phyloP scores from a whole-genome alignment of 2,797 vertebrate species.

The Hyperoplus lanceolatus region DNA sequence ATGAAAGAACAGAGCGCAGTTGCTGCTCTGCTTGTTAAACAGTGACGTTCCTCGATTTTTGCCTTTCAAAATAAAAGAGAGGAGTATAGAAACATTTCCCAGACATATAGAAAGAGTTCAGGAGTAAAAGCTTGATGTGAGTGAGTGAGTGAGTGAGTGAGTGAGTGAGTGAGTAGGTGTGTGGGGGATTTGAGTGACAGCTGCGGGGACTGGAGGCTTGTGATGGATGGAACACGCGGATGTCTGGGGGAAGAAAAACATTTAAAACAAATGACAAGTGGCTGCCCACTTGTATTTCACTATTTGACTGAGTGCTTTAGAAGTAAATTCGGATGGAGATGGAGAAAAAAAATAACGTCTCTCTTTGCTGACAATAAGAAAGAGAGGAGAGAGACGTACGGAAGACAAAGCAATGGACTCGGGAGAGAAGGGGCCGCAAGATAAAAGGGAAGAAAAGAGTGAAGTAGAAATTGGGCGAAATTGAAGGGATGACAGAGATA shows the following conservation, averaged over 20 bases:
- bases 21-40: background rate
- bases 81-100: conserved; percentile 1
- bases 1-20: background rate
- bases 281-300: conserved; percentile 71
- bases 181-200: conserved; percentile 66
- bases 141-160: conserved; percentile 33
- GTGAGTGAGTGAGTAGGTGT: conserved; percentile 48
- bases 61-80: conserved; percentile 8
- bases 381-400: conserved; percentile 31
- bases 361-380: conserved; percentile 21
- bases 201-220: conserved; percentile 34
- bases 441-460: conserved; percentile 66
- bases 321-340: conserved; percentile 50
- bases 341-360: conserved; percentile 43
- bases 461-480: conserved; percentile 67
- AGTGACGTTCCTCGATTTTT: background rate
- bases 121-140: conserved; percentile 17
- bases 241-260: conserved; percentile 51
- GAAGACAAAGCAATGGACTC: conserved; percentile 66
- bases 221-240: conserved; percentile 52
- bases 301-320: conserved; percentile 64
- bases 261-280: conserved; percentile 70
- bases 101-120: conserved; percentile 21
- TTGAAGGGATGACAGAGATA: conserved; percentile 73
- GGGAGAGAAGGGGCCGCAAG: conserved; percentile 53